Evolutionary conservation across 2,797 vertebrate species (phyloP).

Genomic region (Siniperca scherzeri): DNA sequence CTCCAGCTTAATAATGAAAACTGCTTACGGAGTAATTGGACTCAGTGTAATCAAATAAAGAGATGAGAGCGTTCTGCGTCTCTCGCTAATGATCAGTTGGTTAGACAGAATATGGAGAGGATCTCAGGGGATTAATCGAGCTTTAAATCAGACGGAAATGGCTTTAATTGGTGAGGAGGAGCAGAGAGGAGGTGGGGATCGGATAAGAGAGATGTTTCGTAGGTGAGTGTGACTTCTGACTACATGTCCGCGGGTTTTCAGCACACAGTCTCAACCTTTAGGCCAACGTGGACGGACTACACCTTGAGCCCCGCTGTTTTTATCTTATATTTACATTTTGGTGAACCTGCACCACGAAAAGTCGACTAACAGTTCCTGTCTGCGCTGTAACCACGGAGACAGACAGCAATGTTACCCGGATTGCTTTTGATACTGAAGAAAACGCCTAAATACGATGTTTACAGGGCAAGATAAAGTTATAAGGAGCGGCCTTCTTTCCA

Average conservation of each 20-base stretch:
- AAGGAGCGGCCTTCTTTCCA: too few species aligned
- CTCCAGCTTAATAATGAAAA: conserved; percentile 88
- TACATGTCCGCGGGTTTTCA: too few species aligned
- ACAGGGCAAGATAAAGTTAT: too few species aligned
- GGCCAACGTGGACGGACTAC: neutral
- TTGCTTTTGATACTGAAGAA: too few species aligned
- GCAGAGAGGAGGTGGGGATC: conserved; percentile 21
- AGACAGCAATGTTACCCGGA: too few species aligned
- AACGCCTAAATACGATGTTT: too few species aligned
- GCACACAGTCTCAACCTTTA: neutral
- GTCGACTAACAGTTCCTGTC: too few species aligned
- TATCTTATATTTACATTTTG: neutral
- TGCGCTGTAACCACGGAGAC: too few species aligned
- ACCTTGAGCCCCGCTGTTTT: neutral
- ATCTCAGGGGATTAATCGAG: conserved; percentile 94
- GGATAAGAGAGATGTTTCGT: neutral
- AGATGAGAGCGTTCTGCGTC: conserved; percentile 65
- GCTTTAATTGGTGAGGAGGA: conserved; percentile 92
- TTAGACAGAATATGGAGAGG: conserved; percentile 87
- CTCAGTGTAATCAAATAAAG: conserved; percentile 92
- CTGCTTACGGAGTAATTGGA: conserved; percentile 92
- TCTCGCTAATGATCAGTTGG: conserved; percentile 90
- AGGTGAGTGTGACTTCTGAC: neutral
- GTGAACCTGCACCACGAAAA: neutral
- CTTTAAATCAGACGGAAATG: conserved; percentile 92